Evolutionary conservation across 2,888 invertebrate genomes (phyloP).

Genomic region (Blera fallax): DNA sequence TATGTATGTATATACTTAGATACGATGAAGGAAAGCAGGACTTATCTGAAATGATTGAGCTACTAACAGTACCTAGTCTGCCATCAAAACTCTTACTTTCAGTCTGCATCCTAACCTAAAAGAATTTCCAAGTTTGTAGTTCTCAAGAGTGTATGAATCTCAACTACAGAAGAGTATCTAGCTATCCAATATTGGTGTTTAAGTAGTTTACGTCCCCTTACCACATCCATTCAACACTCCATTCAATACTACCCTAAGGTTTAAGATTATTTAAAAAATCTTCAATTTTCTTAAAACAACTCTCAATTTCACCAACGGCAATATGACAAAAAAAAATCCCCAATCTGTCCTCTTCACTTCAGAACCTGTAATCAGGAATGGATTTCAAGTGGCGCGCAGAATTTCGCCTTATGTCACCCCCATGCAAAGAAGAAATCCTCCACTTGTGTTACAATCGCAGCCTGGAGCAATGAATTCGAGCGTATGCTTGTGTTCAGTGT

Average conservation of each 20-base stretch:
- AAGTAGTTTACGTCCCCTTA: background rate
- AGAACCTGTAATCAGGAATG: constrained; percentile 3
- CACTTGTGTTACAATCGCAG: constrained; percentile 26
- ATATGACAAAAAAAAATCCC: background rate
- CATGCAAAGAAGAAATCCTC: constrained; percentile 15
- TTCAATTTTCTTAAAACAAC: background rate
- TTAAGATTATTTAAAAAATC: background rate
- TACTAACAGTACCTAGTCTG: too few relatives aligned
- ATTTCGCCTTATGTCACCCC: constrained; percentile 1
- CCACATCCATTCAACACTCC: background rate
- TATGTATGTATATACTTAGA: too few relatives aligned
- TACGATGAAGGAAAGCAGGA: too few relatives aligned
- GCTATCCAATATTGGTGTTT: too few relatives aligned
- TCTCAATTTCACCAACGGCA: background rate
- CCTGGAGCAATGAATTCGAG: constrained; percentile 42
- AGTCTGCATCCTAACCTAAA: too few relatives aligned
- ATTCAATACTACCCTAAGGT: background rate
- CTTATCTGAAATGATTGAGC: too few relatives aligned
- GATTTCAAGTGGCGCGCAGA: constrained; percentile 15
- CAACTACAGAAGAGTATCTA: too few relatives aligned
- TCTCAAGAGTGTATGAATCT: too few relatives aligned
- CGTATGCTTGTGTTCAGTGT: constrained; percentile 22
- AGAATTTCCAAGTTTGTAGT: too few relatives aligned
- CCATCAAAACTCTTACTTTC: too few relatives aligned
- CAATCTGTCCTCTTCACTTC: constrained; percentile 13